Percentiles rank a stretch among this genome's conserved stretches.
These are phyloP conservation scores for Drosophila kanapiae DNA, from an alignment of 1,140 invertebrate genomes.

Conservation along the genomic window DNA sequence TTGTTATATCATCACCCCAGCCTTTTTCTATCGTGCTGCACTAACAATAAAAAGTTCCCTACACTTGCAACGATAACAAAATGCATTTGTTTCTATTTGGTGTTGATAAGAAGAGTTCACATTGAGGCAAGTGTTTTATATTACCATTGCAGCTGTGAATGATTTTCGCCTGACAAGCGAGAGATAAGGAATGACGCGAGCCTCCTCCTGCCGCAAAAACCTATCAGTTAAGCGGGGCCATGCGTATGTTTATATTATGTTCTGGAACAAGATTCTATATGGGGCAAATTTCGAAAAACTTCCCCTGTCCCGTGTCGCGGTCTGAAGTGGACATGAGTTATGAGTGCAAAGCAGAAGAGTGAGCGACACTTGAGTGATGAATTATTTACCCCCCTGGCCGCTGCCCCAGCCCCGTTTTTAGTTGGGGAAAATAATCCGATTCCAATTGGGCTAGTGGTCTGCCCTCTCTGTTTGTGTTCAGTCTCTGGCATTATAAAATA, in stretches of 20 bases:
- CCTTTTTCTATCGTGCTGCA: not conserved
- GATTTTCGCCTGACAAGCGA: slow-evolving; percentile 3
- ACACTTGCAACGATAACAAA: not conserved
- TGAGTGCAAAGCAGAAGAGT: slow-evolving; percentile 6
- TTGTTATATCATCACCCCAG: slow-evolving; percentile 21
- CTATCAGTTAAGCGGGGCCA: slow-evolving; percentile 3
- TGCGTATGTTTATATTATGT: not conserved
- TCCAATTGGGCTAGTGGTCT: slow-evolving; percentile 41
- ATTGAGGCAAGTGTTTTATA: slow-evolving; percentile 9
- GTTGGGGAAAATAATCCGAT: slow-evolving; percentile 56
- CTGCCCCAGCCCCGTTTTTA: slow-evolving; percentile 16
- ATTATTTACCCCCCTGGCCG: slow-evolving; percentile 33
- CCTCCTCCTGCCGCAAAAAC: not conserved
- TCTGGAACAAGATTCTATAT: not conserved
- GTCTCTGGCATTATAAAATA: slow-evolving; percentile 55
- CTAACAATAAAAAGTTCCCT: not conserved
- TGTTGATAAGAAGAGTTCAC: slow-evolving; percentile 8
- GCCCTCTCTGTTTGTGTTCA: slow-evolving; percentile 28
- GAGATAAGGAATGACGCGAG: slow-evolving; percentile 26
- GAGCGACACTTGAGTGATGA: slow-evolving; percentile 51
- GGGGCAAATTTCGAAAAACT: slow-evolving; percentile 26
- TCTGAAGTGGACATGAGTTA: slow-evolving; percentile 24
- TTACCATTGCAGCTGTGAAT: slow-evolving; percentile 15
- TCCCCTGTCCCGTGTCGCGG: not conserved
- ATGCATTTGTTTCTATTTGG: slow-evolving; percentile 5